Percentiles rank a stretch among this genome's conserved stretches.
Evolutionary conservation across 2,113 vertebrate genomes (phyloP).

Genomic region (Tinamus guttatus): DNA sequence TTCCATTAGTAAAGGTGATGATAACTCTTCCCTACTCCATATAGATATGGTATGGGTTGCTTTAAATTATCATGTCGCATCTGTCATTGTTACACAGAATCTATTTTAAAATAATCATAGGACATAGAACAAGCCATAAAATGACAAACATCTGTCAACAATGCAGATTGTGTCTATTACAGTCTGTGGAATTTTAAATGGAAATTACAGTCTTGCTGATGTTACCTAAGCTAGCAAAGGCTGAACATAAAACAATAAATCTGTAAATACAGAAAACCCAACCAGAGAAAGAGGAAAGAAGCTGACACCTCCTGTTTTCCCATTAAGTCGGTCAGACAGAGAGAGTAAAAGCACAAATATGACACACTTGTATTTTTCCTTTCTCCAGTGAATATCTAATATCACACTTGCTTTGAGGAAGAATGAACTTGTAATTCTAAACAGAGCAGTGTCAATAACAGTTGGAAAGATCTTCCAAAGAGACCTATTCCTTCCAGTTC

Average conservation of each 20-base stretch:
- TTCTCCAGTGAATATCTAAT: not conserved
- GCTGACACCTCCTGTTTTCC: not conserved
- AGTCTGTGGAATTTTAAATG: not conserved
- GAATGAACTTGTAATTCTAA: not conserved
- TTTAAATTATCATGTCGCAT: not conserved
- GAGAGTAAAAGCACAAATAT: not conserved
- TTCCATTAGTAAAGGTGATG: not conserved
- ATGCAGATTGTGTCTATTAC: not conserved
- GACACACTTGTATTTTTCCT: too few relatives aligned
- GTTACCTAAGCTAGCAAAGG: not conserved
- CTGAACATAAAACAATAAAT: not conserved
- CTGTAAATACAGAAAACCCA: not conserved
- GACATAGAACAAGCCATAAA: not conserved
- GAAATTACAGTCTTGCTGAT: not conserved
- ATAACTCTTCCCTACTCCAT: not conserved
- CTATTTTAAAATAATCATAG: not conserved
- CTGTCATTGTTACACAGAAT: not conserved
- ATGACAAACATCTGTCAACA: not conserved
- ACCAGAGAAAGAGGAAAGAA: not conserved
- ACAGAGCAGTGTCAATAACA: not conserved
- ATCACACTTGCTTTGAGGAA: not conserved
- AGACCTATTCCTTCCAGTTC: not conserved
- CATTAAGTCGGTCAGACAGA: not conserved
- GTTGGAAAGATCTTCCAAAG: not conserved
- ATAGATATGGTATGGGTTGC: not conserved